A percentile compares a stretch with the other conserved stretches of the same genome.
These are phyloP conservation scores for Heliothis subflexa DNA, from an alignment of 1,140 invertebrate species.

Conservation along the genomic window DNA sequence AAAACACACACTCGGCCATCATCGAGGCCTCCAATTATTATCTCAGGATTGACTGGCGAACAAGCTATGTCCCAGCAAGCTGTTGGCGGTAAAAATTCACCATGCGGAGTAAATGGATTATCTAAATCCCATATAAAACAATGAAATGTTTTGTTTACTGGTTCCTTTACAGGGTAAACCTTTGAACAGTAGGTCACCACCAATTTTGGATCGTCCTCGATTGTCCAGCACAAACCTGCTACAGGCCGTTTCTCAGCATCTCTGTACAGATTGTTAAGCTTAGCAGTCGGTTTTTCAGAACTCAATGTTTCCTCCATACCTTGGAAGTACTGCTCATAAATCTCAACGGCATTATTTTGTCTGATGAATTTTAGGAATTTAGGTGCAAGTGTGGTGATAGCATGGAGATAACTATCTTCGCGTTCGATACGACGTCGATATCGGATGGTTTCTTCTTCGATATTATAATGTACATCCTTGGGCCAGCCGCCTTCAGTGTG, in stretches of 20 bases:
- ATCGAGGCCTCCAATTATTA: constrained; percentile 92
- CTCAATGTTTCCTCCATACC: constrained; percentile 87
- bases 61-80: constrained; percentile 92
- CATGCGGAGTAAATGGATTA: constrained; percentile 92
- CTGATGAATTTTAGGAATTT: constrained; percentile 92
- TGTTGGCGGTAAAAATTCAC: constrained; percentile 88
- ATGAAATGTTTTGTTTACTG: constrained; percentile 87
- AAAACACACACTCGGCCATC: constrained; percentile 93
- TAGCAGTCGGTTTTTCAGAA: constrained; percentile 88
- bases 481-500: constrained; percentile 98
- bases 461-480: constrained; percentile 95
- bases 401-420: constrained; percentile 95
- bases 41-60: constrained; percentile 93
- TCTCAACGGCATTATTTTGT: constrained; percentile 96
- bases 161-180: constrained; percentile 87
- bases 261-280: constrained; percentile 91
- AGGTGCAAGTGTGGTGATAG: constrained; percentile 90
- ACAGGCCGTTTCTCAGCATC: constrained; percentile 89
- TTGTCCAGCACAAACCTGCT: constrained; percentile 93
- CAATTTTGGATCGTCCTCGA: constrained; percentile 90
- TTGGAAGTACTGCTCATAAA: constrained; percentile 95
- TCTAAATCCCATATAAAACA: constrained; percentile 92
- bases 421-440: constrained; percentile 97
- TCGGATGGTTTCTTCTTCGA: constrained; percentile 93
- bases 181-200: constrained; percentile 92